These are phyloP conservation scores for Epinotia ramella DNA, from an alignment of 2,888 invertebrate species.

Conservation along the genomic window DNA sequence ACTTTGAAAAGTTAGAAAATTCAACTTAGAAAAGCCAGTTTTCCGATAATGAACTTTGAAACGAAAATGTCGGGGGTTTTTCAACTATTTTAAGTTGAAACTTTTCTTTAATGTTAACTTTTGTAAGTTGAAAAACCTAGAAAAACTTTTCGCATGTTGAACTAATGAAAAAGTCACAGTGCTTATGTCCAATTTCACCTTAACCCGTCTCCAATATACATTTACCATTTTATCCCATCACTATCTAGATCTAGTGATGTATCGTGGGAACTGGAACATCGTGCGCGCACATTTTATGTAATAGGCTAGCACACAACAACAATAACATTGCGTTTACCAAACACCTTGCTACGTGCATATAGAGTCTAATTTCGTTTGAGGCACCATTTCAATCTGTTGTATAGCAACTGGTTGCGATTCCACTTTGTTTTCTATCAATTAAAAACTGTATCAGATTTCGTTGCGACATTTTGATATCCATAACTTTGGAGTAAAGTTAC, in stretches of 20 bases:
- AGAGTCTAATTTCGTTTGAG: constrained; percentile 1
- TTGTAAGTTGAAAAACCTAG: no score
- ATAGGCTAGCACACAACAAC: not conserved
- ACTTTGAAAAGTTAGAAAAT: no score
- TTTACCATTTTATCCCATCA: constrained; percentile 21
- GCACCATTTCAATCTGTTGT: not conserved
- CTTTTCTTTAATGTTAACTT: no score
- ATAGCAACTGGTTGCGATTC: not conserved
- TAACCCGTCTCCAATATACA: not conserved
- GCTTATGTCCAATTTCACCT: not conserved
- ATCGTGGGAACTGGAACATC: constrained; percentile 24
- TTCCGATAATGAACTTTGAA: no score
- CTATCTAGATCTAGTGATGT: constrained; percentile 25
- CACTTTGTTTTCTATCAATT: constrained; percentile 29
- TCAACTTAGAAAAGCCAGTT: no score
- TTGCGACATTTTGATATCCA: constrained; percentile 8
- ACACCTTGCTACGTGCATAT: not conserved
- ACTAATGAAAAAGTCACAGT: no score
- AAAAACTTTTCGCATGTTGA: no score
- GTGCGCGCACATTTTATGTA: constrained; percentile 20
- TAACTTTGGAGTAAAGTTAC: constrained; percentile 17
- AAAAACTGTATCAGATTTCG: constrained; percentile 24
- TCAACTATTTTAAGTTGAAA: no score
- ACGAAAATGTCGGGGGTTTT: no score
- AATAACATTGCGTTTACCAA: not conserved